Evolutionary conservation across 2,113 vertebrate genomes (phyloP), one percentile per base, ranked within the genome.

Genomic region (Charadrius vociferus): DNA sequence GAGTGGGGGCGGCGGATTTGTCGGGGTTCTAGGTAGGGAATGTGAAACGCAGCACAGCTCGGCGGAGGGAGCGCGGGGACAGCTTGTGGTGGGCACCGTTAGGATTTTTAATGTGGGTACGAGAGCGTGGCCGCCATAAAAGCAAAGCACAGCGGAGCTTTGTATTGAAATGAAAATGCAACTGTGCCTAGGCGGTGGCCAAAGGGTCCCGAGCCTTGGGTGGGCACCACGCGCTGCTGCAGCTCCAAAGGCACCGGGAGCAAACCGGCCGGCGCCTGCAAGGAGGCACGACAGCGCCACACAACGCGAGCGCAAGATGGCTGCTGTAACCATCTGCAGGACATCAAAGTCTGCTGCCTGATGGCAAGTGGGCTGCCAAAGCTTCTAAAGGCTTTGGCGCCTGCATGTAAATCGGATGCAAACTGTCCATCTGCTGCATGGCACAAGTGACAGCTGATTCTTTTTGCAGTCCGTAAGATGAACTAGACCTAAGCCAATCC

Each of bases 401-500:
- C 96, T 90, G 98, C 95, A 97, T 98, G 97, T 98, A 98, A 98
- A 98, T 98, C 96, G 97, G 98, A 98, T 98, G 98, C 98, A 98
- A 98, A 98, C 98, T 98, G 98, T 98, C 98, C 98, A 98, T 98
- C 98, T 98, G 98, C 98, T 95, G 97, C 97, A 98, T 98, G 98
- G 98, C 98, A 98, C 98, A 97, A 97, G 98, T 94, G 98, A 98
- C 98, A 98, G 98, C 98, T 98, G 98, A 98, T 98, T 98, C 98
- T 98, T 98, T 97, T 98, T 96, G 98, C 98, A 97, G 98, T 98
- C 98, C 97, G 98, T 98, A 98, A 98, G 98, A 98, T 98, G 98
- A 98, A 98, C 98, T 98, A 81, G 97, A 98, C 97, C 98, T 96
- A 98, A 98, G 98, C 98, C 98, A 98, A 98, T 97, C 93, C 97